These are phyloP conservation scores for Lepidostoma basale DNA, from an alignment of 1,140 invertebrate genomes.

Conservation along the genomic window DNA sequence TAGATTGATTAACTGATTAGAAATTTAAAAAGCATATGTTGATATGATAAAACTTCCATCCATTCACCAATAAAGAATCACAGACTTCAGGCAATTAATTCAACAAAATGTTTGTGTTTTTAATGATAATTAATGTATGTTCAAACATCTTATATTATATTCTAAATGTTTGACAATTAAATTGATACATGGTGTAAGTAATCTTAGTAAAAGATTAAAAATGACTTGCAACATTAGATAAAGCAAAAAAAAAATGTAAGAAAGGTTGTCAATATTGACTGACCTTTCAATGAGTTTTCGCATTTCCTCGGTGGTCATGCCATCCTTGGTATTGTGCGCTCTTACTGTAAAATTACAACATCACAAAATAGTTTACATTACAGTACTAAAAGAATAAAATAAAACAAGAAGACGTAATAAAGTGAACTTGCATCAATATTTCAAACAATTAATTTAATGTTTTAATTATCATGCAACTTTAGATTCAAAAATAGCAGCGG, in stretches of 20 bases:
- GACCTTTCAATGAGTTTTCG: slow-evolving; percentile 95
- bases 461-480: slow-evolving; percentile 17
- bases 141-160: too few species aligned
- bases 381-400: slow-evolving; percentile 24
- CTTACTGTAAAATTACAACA: slow-evolving; percentile 74
- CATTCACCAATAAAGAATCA: too few species aligned
- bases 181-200: too few species aligned
- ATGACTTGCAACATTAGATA: too few species aligned
- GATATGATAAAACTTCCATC: too few species aligned
- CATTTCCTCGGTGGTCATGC: slow-evolving; percentile 92
- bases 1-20: too few species aligned
- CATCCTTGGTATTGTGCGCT: slow-evolving; percentile 77
- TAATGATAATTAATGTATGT: too few species aligned
- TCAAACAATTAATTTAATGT: not conserved
- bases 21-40: too few species aligned
- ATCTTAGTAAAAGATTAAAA: not conserved
- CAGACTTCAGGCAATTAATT: too few species aligned
- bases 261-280: slow-evolving; percentile 54
- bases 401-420: not conserved
- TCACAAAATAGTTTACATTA: slow-evolving; percentile 48
- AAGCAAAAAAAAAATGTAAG: slow-evolving; percentile 14
- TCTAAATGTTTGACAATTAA: too few species aligned
- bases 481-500: too few species aligned
- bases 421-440: not conserved
- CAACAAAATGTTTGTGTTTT: too few species aligned